phyloP scores from a whole-genome alignment of 2,797 vertebrate genomes.

The Pelochelys cantorii region DNA sequence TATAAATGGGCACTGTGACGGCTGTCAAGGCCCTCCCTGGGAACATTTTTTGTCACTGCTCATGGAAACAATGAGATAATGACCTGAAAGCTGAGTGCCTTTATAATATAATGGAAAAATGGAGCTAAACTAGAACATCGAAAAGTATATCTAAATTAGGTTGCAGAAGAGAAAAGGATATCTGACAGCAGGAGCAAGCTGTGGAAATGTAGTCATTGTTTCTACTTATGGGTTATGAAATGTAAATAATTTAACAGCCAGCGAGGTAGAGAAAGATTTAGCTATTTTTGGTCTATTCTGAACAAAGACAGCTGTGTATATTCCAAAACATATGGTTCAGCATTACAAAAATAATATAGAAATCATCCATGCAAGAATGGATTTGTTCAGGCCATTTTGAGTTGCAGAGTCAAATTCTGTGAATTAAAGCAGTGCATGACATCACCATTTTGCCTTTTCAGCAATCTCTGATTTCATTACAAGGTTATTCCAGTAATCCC shows the following conservation, averaged over 20 bases:
- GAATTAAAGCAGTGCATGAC: background rate
- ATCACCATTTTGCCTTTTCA: background rate
- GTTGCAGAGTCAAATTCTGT: background rate
- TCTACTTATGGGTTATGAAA: constrained; percentile 76
- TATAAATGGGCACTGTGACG: background rate
- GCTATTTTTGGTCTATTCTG: constrained; percentile 74
- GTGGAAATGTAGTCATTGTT: constrained; percentile 74
- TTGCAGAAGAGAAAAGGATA: constrained; percentile 69
- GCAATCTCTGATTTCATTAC: fast-evolving
- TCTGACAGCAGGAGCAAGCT: constrained; percentile 69
- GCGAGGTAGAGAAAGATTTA: constrained; percentile 65
- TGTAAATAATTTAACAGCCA: constrained; percentile 80
- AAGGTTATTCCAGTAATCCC: background rate
- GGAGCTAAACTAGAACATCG: constrained; percentile 49
- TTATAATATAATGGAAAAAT: constrained; percentile 51
- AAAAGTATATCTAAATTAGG: constrained; percentile 73
- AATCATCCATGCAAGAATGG: constrained; percentile 13
- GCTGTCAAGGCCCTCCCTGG: background rate
- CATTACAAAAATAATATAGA: constrained; percentile 48
- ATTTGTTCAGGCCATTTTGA: constrained; percentile 53
- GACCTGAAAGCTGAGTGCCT: constrained; percentile 50
- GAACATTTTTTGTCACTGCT: background rate
- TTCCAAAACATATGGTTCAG: constrained; percentile 70
- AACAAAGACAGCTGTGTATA: constrained; percentile 77
- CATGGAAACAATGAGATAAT: constrained; percentile 61